These are phyloP conservation scores for Corydoras maculifer DNA, from an alignment of 2,113 vertebrate species.

Conservation along the genomic window DNA sequence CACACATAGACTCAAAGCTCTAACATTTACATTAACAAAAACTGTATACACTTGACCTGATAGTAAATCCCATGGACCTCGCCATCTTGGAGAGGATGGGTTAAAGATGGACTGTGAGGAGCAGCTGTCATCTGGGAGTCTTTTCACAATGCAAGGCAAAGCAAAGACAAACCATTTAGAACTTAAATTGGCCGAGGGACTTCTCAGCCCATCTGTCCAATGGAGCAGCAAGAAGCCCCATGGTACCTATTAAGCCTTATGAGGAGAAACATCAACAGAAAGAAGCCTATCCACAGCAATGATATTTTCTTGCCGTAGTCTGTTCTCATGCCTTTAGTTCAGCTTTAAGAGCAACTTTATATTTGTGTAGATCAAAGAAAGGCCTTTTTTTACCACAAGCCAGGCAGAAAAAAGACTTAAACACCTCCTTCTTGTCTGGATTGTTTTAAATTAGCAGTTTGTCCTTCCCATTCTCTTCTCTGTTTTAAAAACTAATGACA, in stretches of 20 bases:
- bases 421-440: conserved; percentile 4
- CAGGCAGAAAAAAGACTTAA: conserved; percentile 40
- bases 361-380: conserved; percentile 58
- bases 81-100: conserved; percentile 31
- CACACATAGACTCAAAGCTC: too few relatives aligned
- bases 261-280: conserved; percentile 55
- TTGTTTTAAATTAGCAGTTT: background rate
- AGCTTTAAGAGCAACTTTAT: conserved; percentile 47
- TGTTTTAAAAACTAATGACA: too few relatives aligned
- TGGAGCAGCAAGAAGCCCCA: conserved; percentile 58
- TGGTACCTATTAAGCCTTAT: conserved; percentile 65
- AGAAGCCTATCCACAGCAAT: conserved; percentile 60
- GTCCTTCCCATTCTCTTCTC: too few relatives aligned
- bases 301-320: conserved; percentile 60
- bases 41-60: too few relatives aligned
- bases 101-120: conserved; percentile 44
- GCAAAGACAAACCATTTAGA: conserved; percentile 74
- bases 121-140: conserved; percentile 56
- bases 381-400: conserved; percentile 47
- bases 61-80: conserved; percentile 55
- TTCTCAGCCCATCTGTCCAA: conserved; percentile 62
- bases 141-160: conserved; percentile 60
- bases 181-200: conserved; percentile 70
- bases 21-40: too few relatives aligned
- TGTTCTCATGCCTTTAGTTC: conserved; percentile 50